Evolutionary conservation across 2,113 vertebrate genomes (phyloP).

Genomic region (Xiphophorus maculatus): DNA sequence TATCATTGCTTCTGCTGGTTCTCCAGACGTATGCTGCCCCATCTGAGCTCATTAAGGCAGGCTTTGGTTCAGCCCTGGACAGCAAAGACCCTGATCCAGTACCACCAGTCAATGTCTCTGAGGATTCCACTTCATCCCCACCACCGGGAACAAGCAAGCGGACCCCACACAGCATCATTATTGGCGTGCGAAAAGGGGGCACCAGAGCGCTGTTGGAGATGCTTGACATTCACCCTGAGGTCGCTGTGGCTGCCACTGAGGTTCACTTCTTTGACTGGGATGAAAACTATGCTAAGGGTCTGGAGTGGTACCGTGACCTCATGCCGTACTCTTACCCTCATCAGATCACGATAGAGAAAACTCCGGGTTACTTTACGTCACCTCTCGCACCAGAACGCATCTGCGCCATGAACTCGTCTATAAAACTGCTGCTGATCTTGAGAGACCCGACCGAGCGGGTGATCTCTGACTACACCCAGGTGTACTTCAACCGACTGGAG

Average conservation of each 20-base stretch:
- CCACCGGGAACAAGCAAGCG: constrained; percentile 85
- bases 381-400: constrained; percentile 88
- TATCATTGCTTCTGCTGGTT: constrained; percentile 84
- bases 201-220: constrained; percentile 92
- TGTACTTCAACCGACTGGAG: constrained; percentile 93
- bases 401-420: constrained; percentile 90
- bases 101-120: constrained; percentile 78
- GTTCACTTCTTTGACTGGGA: constrained; percentile 97
- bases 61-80: constrained; percentile 74
- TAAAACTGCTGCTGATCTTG: constrained; percentile 90
- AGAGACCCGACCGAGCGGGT: constrained; percentile 91
- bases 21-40: constrained; percentile 79
- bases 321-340: constrained; percentile 92
- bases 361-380: constrained; percentile 93
- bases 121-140: constrained; percentile 74
- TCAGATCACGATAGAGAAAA: constrained; percentile 95
- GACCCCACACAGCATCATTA: constrained; percentile 91
- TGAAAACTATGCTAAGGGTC: constrained; percentile 90
- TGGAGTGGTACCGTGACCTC: constrained; percentile 90
- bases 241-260: constrained; percentile 91
- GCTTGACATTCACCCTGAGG: constrained; percentile 92
- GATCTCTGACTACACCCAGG: constrained; percentile 95
- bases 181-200: constrained; percentile 92
- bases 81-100: constrained; percentile 71
- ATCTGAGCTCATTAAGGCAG: constrained; percentile 64